phyloP scores from a whole-genome alignment of 2,888 invertebrate genomes.

The Agonum fuliginosum region DNA sequence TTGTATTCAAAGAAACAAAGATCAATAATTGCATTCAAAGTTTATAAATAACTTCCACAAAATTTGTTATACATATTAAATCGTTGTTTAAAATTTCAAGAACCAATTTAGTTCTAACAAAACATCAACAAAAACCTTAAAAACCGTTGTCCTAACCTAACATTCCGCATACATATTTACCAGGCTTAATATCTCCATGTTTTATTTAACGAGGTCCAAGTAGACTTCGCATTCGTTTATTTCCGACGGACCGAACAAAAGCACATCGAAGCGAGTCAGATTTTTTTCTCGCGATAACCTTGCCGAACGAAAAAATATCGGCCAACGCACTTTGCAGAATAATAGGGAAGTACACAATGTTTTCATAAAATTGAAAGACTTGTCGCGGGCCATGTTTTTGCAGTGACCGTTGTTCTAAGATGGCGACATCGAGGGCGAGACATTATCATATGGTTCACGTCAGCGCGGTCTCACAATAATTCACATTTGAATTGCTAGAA shows the following conservation, averaged over 20 bases:
- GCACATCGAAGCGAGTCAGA: constrained; percentile 34
- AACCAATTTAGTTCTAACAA: constrained; percentile 19
- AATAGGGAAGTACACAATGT: constrained; percentile 34
- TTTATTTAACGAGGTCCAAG: constrained; percentile 43
- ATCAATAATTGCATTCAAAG: not conserved
- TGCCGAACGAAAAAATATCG: constrained; percentile 14
- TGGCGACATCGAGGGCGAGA: not conserved
- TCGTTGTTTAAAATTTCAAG: constrained; percentile 18
- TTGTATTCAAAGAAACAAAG: not conserved
- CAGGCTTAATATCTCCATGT: constrained; percentile 45
- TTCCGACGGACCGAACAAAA: constrained; percentile 22
- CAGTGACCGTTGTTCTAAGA: constrained; percentile 21
- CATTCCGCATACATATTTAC: constrained; percentile 41
- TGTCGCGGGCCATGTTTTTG: constrained; percentile 33
- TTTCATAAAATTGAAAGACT: constrained; percentile 49
- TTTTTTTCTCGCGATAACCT: constrained; percentile 45
- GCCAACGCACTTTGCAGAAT: constrained; percentile 40
- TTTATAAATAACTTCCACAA: not conserved
- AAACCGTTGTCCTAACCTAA: constrained; percentile 31
- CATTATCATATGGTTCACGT: constrained; percentile 44
- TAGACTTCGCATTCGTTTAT: constrained; percentile 33
- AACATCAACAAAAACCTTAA: constrained; percentile 36
- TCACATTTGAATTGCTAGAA: not conserved
- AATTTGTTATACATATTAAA: constrained; percentile 3
- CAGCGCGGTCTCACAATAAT: not conserved